These are phyloP conservation scores for Vanessa cardui DNA, from an alignment of 2,888 invertebrate species.

Conservation along the genomic window DNA sequence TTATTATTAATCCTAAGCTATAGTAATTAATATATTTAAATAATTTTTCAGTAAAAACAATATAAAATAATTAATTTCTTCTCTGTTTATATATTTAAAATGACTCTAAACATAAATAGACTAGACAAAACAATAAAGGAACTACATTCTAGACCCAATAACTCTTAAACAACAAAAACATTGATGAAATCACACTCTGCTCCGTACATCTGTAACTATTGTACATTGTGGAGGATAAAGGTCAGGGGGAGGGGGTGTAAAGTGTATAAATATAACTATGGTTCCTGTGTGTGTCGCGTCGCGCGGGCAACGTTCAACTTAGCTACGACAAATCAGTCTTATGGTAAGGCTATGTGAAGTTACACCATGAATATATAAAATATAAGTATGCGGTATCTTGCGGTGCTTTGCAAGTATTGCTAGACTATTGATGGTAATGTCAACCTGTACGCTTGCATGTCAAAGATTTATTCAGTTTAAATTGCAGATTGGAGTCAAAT, in stretches of 20 bases:
- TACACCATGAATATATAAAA: slow-evolving; percentile 5
- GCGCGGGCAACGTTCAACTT: slow-evolving; percentile 57
- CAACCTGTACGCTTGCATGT: no score
- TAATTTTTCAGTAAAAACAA: no score
- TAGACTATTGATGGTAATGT: neutral
- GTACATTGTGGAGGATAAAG: slow-evolving; percentile 77
- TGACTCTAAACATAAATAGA: no score
- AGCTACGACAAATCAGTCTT: slow-evolving; percentile 69
- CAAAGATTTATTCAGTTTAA: no score
- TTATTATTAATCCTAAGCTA: no score
- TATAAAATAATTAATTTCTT: no score
- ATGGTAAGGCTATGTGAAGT: slow-evolving; percentile 50
- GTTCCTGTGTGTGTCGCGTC: slow-evolving; percentile 57
- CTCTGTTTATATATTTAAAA: no score
- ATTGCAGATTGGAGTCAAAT: no score
- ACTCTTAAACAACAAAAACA: slow-evolving; percentile 2
- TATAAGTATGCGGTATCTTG: no score
- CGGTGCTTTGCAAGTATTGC: no score
- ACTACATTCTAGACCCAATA: neutral
- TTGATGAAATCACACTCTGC: slow-evolving; percentile 60
- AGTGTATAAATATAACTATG: slow-evolving; percentile 74
- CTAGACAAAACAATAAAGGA: no score
- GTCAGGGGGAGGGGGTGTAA: slow-evolving; percentile 59
- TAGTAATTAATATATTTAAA: no score
- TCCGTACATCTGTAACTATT: slow-evolving; percentile 63